Percentiles rank a stretch among this genome's conserved stretches.
Conservation (phyloP, 2,888 invertebrate species). For the Liopterus haemorrhoidalis region DNA sequence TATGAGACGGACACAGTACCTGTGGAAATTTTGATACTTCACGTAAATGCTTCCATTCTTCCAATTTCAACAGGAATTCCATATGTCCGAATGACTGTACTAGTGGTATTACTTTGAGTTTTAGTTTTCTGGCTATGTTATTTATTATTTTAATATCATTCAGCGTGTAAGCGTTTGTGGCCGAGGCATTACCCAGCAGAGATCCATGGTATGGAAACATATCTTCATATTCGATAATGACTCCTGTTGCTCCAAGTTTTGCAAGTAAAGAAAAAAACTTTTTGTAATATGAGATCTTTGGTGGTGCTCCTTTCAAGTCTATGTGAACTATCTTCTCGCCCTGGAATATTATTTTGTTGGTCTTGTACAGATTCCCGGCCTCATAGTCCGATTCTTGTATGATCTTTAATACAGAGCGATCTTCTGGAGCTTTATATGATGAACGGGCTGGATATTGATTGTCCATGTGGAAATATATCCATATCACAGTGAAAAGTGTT, state of each 20-base stretch:
- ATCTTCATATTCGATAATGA: constrained; percentile 81
- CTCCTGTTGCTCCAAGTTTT: constrained; percentile 65
- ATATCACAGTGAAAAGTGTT: constrained; percentile 9
- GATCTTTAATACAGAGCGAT: background rate
- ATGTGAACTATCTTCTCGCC: constrained; percentile 67
- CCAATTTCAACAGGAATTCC: constrained; percentile 70
- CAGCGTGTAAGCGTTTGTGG: constrained; percentile 58
- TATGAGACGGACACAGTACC: constrained; percentile 66
- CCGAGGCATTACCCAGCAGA: constrained; percentile 53
- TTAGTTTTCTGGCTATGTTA: constrained; percentile 50
- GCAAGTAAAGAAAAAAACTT: constrained; percentile 57
- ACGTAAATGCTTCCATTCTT: constrained; percentile 59
- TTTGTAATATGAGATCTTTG: constrained; percentile 57
- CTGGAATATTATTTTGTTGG: constrained; percentile 23
- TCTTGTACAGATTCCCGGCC: constrained; percentile 4
- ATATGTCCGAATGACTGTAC: constrained; percentile 84
- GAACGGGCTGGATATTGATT: constrained; percentile 7
- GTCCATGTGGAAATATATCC: constrained; percentile 5
- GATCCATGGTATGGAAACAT: constrained; percentile 72
- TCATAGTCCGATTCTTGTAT: no score
- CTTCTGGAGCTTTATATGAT: constrained; percentile 8
- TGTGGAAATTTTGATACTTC: constrained; percentile 57
- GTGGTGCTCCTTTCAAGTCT: constrained; percentile 80
- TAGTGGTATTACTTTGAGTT: constrained; percentile 68
- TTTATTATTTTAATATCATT: constrained; percentile 50